Base-by-base conservation (phyloP, 2,888 invertebrate species). In the Apotomis capreana region DNA sequence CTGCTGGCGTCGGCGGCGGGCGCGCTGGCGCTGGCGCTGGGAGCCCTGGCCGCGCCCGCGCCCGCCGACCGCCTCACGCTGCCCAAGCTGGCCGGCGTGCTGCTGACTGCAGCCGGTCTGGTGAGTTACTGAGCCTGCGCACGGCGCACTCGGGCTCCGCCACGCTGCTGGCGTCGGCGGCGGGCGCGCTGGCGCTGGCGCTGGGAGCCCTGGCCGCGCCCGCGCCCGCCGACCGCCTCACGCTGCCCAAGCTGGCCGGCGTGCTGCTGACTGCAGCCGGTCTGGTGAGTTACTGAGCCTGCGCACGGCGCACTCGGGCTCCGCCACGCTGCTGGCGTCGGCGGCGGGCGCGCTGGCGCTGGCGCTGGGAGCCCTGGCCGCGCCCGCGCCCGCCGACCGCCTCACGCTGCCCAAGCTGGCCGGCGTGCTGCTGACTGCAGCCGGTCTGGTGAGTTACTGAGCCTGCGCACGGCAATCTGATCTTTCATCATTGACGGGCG, bases 351-450 rank as follows among this genome's bases (percentile, higher is more conserved):
- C 49, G 49, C 49, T 49, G 58, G 98, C 97, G 89, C 97, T 98
- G 71, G 90, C 97, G 69, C 94, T 98, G 80, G 44, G 44, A 5
- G 44, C 44, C 44, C 44, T 44, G 97, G 97, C 9, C 6, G 6
- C 98, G 5, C 97, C 97, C 75, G 95, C 96, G 78, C 94, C 95
- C 63, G 94, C 95, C 52, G 99, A 99, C 89, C 95, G 95, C 82
- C 96, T 99, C 87, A 97, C 97, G 3, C 90, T 98, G 55, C 96
- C 98, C 49, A 98, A 98, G 89, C 93, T 97, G 73, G 94, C 97
- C 65, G 96, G 97, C 68, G 97, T 98, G 44, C 87, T 95, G 70
- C 91, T 97, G 80, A 40, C 40, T 6, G 98, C 12, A 89, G 97
- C 40, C 5, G 40, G 40, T 6, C 40, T 40, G 40, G 40, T 40